Evolutionary conservation across 2,797 vertebrate genomes (phyloP), one percentile per base, ranked within the genome.

Genomic region (Neopelma chrysocephalum): DNA sequence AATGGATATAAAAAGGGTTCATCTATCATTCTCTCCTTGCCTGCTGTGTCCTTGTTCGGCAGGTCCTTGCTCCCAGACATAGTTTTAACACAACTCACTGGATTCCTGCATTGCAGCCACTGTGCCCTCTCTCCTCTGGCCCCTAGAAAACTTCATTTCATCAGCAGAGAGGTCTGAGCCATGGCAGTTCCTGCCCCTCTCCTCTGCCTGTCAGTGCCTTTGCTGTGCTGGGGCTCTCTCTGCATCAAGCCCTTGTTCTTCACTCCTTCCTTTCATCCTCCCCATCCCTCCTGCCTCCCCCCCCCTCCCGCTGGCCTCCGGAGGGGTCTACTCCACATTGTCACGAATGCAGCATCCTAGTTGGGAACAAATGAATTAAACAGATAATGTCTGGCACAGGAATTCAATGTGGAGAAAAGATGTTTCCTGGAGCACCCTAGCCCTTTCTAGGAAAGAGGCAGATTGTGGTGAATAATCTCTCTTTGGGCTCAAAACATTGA

Each of bases 291-390:
- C 71, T n/a, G n/a, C 64, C 53, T 51, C 34, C 43, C 50, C 32
- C 21, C 48, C 64, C 72, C 72, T 86, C 85, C 93, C 0, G 11
- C 85, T 82, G 81, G 69, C 81, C 68, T 89, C 78, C 32, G 25
- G 90, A 92, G 92, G 77, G 60, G 82, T 93, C 71, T 87, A 2
- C 42, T 79, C 43, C 34, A 66, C 89, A 87, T 42, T 70, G 88
- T 93, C 94, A 95, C 6, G 56, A 87, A 90, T 53, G 40, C 5
- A 8, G 81, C 60, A 64, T 85, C 71, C 83, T 76, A 64, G 47
- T 4, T 57, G 90, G 92, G 81, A 95, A 50, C 71, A 94, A 96
- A 96, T 73, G 51, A 61, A 92, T 92, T 70, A 80, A 89, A 89
- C 87, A 96, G 94, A 90, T 82, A 82, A 54, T n/a, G 53, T 82